These are phyloP conservation scores for Philopotamus ludificatus DNA, from an alignment of 1,140 invertebrate genomes.

Conservation along the genomic window DNA sequence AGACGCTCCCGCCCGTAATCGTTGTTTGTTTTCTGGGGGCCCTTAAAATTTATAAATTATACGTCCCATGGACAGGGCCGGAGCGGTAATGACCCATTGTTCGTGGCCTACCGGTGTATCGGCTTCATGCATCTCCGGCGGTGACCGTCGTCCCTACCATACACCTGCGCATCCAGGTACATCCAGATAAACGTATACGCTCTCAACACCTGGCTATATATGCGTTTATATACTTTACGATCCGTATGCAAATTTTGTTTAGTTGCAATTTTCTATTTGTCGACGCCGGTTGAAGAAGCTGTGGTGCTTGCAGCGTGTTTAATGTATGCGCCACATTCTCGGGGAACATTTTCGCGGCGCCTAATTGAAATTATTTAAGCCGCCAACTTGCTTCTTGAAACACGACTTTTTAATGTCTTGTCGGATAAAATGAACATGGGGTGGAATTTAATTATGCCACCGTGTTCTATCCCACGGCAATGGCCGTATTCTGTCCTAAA, in stretches of 20 bases:
- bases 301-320: neutral
- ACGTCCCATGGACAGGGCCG: constrained; percentile 5
- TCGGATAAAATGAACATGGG: too few species aligned
- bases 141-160: neutral
- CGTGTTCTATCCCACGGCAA: neutral
- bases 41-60: constrained; percentile 36
- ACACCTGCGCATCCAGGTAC: too few species aligned
- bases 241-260: neutral
- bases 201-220: neutral
- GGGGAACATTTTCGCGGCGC: constrained; percentile 18
- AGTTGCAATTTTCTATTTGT: neutral
- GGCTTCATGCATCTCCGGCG: constrained; percentile 9
- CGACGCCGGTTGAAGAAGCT: neutral
- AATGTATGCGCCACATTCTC: constrained; percentile 18
- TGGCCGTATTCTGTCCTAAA: neutral
- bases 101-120: constrained; percentile 39
- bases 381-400: neutral
- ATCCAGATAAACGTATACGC: too few species aligned
- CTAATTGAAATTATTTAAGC: constrained; percentile 30
- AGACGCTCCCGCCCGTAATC: constrained; percentile 13
- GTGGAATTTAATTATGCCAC: constrained; percentile 19
- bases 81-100: constrained; percentile 39
- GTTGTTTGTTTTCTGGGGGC: constrained; percentile 29
- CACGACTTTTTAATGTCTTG: neutral
- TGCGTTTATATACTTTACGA: too few species aligned